These are phyloP conservation scores for Panagrolaimus sp. DNA, from an alignment of 1,140 invertebrate genomes.

Conservation along the genomic window DNA sequence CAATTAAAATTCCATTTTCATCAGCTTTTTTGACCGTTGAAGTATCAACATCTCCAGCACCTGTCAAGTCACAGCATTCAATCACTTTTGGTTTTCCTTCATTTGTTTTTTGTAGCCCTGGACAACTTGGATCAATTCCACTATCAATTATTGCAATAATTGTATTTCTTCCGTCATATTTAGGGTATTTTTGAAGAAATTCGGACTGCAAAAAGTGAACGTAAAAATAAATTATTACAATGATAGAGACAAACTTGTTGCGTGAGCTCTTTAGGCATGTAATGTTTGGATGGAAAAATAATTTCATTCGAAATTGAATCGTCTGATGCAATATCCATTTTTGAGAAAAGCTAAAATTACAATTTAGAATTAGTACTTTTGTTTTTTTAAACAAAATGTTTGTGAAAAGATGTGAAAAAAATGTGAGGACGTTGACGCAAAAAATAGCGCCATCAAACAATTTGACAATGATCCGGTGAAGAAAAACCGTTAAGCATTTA, in stretches of 20 bases:
- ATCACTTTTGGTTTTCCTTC: slow-evolving; percentile 77
- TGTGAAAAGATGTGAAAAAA: too few relatives aligned
- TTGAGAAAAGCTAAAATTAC: too few relatives aligned
- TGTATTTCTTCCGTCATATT: slow-evolving; percentile 82
- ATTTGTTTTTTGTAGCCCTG: slow-evolving; percentile 75
- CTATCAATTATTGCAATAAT: slow-evolving; percentile 93
- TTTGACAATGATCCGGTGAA: too few relatives aligned
- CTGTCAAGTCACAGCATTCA: slow-evolving; percentile 86
- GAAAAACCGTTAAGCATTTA: too few relatives aligned
- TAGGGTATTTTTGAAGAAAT: slow-evolving; percentile 82
- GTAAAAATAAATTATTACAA: too few relatives aligned
- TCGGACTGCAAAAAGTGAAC: too few relatives aligned
- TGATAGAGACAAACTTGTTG: slow-evolving; percentile 15
- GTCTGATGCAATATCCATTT: too few relatives aligned
- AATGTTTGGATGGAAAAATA: not conserved
- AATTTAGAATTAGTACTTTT: too few relatives aligned
- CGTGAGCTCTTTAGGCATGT: slow-evolving; percentile 23
- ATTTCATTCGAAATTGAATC: too few relatives aligned
- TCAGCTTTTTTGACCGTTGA: slow-evolving; percentile 68
- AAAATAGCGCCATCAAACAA: too few relatives aligned
- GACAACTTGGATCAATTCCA: slow-evolving; percentile 90
- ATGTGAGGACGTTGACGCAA: too few relatives aligned
- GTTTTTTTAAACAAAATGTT: too few relatives aligned
- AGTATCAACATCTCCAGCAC: slow-evolving; percentile 85
- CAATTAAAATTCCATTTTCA: slow-evolving; percentile 70